phyloP scores from a whole-genome alignment of 2,113 vertebrate species.

The Silurus asotus region DNA sequence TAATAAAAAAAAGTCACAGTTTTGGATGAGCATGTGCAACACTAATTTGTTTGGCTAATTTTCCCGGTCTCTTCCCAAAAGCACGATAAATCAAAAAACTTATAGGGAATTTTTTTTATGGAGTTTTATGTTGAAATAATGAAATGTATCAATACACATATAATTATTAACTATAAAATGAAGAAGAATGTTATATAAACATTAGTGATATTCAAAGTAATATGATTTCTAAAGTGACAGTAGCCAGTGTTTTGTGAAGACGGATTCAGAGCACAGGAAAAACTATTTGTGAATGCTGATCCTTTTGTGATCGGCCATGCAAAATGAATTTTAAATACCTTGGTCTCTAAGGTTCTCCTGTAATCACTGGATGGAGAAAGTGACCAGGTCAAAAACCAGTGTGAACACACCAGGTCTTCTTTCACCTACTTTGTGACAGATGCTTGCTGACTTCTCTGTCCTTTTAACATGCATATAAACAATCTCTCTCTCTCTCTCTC shows the following conservation, averaged over 20 bases:
- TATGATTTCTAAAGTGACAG: background rate
- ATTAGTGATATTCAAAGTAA: no score
- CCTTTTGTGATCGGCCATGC: background rate
- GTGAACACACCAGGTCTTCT: background rate
- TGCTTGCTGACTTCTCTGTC: conserved; percentile 21
- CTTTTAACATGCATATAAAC: background rate
- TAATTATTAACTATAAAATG: no score
- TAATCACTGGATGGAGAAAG: background rate
- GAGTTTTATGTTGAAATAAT: no score
- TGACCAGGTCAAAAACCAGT: background rate
- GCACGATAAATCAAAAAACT: no score
- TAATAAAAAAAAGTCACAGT: no score
- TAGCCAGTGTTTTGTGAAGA: background rate
- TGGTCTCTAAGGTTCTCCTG: background rate
- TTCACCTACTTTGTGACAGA: background rate
- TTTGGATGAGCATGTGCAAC: no score
- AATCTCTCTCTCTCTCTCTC: no score
- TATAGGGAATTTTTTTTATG: no score
- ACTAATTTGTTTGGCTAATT: no score
- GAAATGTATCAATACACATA: no score
- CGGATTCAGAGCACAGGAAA: background rate
- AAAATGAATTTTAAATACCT: background rate
- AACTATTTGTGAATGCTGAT: background rate
- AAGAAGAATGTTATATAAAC: no score
- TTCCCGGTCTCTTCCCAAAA: no score